phyloP scores from a whole-genome alignment of 2,797 vertebrate species.

The Anabacerthia variegaticeps region DNA sequence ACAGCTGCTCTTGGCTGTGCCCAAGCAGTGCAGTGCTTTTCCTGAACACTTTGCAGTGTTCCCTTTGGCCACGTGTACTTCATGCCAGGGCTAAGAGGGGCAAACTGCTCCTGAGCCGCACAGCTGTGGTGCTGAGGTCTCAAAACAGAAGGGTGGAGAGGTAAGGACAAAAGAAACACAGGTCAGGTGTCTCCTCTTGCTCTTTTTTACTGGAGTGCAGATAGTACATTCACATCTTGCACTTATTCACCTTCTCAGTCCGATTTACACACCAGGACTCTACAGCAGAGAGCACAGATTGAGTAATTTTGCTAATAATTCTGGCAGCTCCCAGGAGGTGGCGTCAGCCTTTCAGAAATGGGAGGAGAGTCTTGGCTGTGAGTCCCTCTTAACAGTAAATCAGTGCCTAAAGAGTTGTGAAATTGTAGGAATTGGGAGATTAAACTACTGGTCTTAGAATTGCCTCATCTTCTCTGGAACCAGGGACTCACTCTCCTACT shows the following conservation, averaged over 20 bases:
- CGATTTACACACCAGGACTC: background rate
- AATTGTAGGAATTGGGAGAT: background rate
- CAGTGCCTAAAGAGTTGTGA: background rate
- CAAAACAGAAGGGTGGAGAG: background rate
- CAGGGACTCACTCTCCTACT: background rate
- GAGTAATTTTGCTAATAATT: background rate
- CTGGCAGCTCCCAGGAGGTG: constrained; percentile 48
- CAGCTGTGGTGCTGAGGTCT: background rate
- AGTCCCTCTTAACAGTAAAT: background rate
- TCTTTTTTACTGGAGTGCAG: background rate
- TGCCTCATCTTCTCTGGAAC: background rate
- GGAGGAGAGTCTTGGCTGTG: background rate
- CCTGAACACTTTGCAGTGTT: background rate
- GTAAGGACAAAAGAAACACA: background rate
- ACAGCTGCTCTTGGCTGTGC: background rate
- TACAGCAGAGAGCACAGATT: background rate
- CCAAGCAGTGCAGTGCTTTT: background rate
- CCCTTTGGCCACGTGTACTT: background rate
- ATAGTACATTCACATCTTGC: background rate
- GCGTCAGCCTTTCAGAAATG: background rate
- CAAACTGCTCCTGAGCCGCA: background rate
- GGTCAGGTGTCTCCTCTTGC: background rate
- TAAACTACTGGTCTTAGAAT: background rate
- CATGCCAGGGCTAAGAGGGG: background rate
- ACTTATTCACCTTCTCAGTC: background rate